Evolutionary conservation across 2,113 vertebrate species (phyloP), one percentile per base, ranked within the genome.

Genomic region (Malurus cyaneus): DNA sequence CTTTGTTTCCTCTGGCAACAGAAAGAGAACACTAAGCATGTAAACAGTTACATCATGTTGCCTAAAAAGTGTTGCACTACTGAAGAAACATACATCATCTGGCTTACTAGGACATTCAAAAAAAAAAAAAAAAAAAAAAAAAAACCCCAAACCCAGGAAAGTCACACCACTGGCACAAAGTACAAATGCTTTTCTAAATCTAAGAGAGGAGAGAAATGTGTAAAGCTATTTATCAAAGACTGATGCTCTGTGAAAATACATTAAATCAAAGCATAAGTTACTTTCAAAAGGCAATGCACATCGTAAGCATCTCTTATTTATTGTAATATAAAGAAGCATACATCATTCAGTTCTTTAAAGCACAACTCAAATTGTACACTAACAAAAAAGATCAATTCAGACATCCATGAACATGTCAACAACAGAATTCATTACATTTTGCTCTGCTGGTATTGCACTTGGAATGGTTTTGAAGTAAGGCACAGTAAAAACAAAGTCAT

Each of bases 391-490:
- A 95, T 80, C 82, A 92, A 89, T 92, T 74, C 88, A 96, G 93
- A 70, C 89, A 96, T 72, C 79, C 62, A 87, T 93, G 94, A 94
- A 89, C 89, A 28, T 71, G 88, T 95, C 85, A 85, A 44, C 86
- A 94, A 96, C 64, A 80, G 39, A 92, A 86, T 95, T 94, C 61
- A 76, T 82, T 94, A 88, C 56, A 54, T 88, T 96, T 96, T 92
- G 77, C 93, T 97, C 94, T 95, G 95, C 93, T 97, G 94, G 86
- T 97, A 97, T 97, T 97, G 97, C 97, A 97, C 97, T 97, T 96
- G 88, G 94, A 96, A 97, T 94, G 93, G 89, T 96, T 96, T 44
- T 88, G 89, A 95, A 97, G 93, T 94, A 97, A 97, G 96, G 97
- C 96, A 97, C 92, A 86, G 94, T 95, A 90, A 97, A 97, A 97